These are phyloP conservation scores for Scotopteryx bipunctaria DNA, from an alignment of 2,888 invertebrate genomes.

Conservation along the genomic window DNA sequence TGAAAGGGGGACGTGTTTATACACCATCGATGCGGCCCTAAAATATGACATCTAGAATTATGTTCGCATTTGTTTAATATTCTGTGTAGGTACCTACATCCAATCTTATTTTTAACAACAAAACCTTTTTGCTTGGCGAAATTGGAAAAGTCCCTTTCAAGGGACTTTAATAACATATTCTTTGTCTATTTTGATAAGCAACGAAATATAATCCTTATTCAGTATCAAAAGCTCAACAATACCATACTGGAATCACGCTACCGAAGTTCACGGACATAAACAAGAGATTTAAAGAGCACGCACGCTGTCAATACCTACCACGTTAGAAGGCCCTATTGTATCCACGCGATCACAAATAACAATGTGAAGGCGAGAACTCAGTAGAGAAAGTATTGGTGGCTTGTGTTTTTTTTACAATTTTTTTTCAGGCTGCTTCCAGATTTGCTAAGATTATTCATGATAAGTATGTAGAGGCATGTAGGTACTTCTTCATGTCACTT, in stretches of 20 bases:
- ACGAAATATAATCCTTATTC: not conserved
- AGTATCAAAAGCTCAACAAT: conserved; percentile 4
- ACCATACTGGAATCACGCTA: conserved; percentile 28
- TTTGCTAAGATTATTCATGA: too few relatives aligned
- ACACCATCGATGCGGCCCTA: conserved; percentile 64
- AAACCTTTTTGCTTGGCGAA: conserved; percentile 27
- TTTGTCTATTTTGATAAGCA: too few relatives aligned
- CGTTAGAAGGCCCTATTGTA: conserved; percentile 7
- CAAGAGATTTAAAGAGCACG: conserved; percentile 34
- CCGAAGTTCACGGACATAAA: conserved; percentile 37
- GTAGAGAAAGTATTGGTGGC: too few relatives aligned
- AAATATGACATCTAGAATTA: conserved; percentile 78
- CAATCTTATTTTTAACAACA: conserved; percentile 22
- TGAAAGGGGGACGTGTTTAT: conserved; percentile 81
- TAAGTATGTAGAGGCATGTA: too few relatives aligned
- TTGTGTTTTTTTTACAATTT: not conserved
- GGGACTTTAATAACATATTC: too few relatives aligned
- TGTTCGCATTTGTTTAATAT: conserved; percentile 48
- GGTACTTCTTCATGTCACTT: too few relatives aligned
- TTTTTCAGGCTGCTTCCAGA: too few relatives aligned
- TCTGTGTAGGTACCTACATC: not conserved
- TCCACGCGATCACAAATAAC: conserved; percentile 4
- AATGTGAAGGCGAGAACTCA: too few relatives aligned
- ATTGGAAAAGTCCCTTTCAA: conserved; percentile 27
- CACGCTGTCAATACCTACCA: conserved; percentile 18